Conservation (phyloP, 2,888 invertebrate species). For the Drosophila diplacantha region DNA sequence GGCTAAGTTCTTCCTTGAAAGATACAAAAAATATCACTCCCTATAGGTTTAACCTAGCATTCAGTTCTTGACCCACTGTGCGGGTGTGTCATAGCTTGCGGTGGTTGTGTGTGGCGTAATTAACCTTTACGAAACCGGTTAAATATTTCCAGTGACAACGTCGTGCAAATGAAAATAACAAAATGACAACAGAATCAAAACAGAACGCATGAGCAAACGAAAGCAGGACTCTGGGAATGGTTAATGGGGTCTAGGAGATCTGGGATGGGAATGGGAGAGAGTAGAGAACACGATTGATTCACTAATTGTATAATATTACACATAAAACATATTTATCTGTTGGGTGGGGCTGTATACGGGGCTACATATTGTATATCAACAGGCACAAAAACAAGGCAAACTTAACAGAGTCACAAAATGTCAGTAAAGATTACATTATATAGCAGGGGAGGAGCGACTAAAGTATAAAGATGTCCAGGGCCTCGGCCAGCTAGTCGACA, state of each 20-base stretch:
- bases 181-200: conserved; percentile 24
- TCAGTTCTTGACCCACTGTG: conserved; percentile 21
- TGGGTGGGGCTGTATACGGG: conserved; percentile 1
- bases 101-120: conserved; percentile 13
- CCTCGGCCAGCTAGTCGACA: conserved; percentile 58
- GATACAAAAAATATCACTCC: neutral
- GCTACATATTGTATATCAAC: neutral
- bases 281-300: neutral
- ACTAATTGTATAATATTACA: conserved; percentile 28
- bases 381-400: conserved; percentile 21
- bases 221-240: conserved; percentile 5
- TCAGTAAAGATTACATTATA: conserved; percentile 8
- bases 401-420: conserved; percentile 25
- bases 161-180: conserved; percentile 28
- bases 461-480: conserved; percentile 57
- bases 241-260: too few species aligned
- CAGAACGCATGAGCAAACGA: conserved; percentile 15
- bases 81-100: conserved; percentile 23
- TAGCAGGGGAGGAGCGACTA: conserved; percentile 27
- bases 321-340: conserved; percentile 1
- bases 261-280: neutral
- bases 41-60: too few species aligned
- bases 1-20: neutral
- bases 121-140: conserved; percentile 39
- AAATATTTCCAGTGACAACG: conserved; percentile 26